Base-by-base conservation (phyloP, 2,888 invertebrate species). In the Rotaria socialis region DNA sequence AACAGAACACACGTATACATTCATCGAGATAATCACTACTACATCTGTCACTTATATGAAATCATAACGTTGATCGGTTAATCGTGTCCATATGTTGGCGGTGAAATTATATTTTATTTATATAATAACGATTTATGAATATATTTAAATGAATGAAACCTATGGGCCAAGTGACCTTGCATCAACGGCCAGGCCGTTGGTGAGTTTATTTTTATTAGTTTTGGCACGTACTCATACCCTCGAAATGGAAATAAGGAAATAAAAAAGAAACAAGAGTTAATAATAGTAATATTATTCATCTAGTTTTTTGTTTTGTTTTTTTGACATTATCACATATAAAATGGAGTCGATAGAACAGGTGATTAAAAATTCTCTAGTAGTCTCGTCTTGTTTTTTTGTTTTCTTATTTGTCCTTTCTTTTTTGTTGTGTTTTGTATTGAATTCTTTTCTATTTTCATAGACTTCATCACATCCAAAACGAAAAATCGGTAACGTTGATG, bases 231-330 rank as follows among this genome's bases (percentile, higher is more conserved):
- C 35, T 35, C 35, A 41, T 27, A 5, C 67, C 67, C 67, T 67
- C 67, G 67, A 67, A 35, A 67, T 67, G 67, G 67, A 67, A 67
- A 67, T 67, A 35, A 41, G 67, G 67, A 67, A 67, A 67, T 67
- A 35, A 67, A 67, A 22, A 55, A 52, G 14, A 52, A 67, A 67
- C 67, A 41, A 67, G 35, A 67, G 19, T 35, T 67, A 67, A 35
- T 67, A 67, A 67, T 67, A 67, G 35, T 67, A 67, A 35, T 67
- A 67, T 35, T 67, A 67, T 67, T 35, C 35, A 67, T 35, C 67
- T 67, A 67, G 67, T 67, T 67, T 60, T 16, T 67, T 35, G n/a
- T 67, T 41, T 27, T 67, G 27, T 16, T 10, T 60, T 24, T 60
- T n/a, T 60, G 19, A 55, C 55, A 55, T 55, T 35, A 35, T 35